phyloP scores from a whole-genome alignment of 2,888 invertebrate species.

The Abscondita cerata region DNA sequence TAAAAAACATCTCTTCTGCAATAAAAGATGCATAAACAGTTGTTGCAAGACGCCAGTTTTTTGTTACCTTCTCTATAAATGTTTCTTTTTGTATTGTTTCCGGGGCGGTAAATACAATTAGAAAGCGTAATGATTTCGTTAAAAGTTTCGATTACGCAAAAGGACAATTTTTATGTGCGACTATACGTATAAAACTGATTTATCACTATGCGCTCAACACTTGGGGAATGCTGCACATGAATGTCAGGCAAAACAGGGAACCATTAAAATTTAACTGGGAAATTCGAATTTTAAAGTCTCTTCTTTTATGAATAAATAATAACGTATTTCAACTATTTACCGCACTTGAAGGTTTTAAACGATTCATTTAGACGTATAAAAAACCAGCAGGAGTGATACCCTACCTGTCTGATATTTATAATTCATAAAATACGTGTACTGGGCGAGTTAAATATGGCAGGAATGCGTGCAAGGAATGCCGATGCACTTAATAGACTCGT shows the following conservation, averaged over 20 bases:
- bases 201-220: slow-evolving; percentile 12
- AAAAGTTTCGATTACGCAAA: slow-evolving; percentile 13
- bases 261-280: slow-evolving; percentile 26
- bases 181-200: slow-evolving; percentile 26
- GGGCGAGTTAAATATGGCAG: slow-evolving; percentile 51
- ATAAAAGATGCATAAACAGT: slow-evolving; percentile 48
- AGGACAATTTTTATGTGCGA: not conserved
- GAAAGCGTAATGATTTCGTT: slow-evolving; percentile 9
- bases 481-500: slow-evolving; percentile 53
- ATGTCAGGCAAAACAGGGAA: slow-evolving; percentile 23
- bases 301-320: slow-evolving; percentile 23
- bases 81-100: slow-evolving; percentile 34
- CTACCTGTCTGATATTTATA: slow-evolving; percentile 47
- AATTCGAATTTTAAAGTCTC: slow-evolving; percentile 26
- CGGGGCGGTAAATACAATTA: slow-evolving; percentile 24
- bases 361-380: slow-evolving; percentile 30
- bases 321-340: slow-evolving; percentile 24
- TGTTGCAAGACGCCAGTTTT: slow-evolving; percentile 32
- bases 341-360: slow-evolving; percentile 23
- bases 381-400: slow-evolving; percentile 33
- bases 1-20: slow-evolving; percentile 41
- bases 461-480: slow-evolving; percentile 51
- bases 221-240: slow-evolving; percentile 24
- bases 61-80: slow-evolving; percentile 32
- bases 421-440: slow-evolving; percentile 52